Conservation (phyloP, 2,888 invertebrate genomes). For the Branchipolynoe longqiensis region DNA sequence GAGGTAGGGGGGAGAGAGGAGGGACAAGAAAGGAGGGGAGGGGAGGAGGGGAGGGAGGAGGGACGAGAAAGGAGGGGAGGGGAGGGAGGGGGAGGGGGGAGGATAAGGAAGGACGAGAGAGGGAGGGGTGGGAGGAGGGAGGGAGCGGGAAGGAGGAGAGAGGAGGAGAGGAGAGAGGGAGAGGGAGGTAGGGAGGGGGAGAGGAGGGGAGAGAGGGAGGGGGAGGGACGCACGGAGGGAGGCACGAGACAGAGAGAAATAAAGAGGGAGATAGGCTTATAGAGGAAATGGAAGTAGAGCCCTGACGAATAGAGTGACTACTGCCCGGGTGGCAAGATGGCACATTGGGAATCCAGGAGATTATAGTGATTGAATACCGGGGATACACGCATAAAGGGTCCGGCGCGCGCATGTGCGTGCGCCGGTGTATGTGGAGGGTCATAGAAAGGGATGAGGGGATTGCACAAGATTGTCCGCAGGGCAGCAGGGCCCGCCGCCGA, state of each 20-base stretch:
- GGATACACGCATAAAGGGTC: too few species aligned
- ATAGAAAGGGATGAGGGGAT: too few species aligned
- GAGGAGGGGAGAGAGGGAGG: background rate
- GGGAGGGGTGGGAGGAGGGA: background rate
- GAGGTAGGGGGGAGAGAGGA: too few species aligned
- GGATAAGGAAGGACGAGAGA: slow-evolving; percentile 7
- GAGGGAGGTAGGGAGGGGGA: background rate
- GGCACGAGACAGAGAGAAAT: background rate
- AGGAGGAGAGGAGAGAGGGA: background rate
- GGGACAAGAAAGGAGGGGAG: too few species aligned
- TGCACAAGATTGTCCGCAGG: too few species aligned
- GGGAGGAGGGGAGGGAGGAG: background rate
- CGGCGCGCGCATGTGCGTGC: too few species aligned
- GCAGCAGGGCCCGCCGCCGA: too few species aligned
- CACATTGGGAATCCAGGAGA: too few species aligned
- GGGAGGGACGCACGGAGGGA: slow-evolving; percentile 9
- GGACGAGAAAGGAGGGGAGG: background rate
- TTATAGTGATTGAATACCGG: too few species aligned
- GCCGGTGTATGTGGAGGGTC: too few species aligned
- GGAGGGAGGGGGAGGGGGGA: background rate
- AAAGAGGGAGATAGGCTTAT: background rate
- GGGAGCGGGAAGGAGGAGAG: background rate
- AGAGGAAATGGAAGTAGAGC: background rate
- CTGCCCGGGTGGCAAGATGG: too few species aligned
- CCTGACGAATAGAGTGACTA: too few species aligned